A percentile compares a stretch with the other conserved stretches of the same genome.
phyloP scores from a whole-genome alignment of 2,113 vertebrate species.

The Apaloderma vittatum region DNA sequence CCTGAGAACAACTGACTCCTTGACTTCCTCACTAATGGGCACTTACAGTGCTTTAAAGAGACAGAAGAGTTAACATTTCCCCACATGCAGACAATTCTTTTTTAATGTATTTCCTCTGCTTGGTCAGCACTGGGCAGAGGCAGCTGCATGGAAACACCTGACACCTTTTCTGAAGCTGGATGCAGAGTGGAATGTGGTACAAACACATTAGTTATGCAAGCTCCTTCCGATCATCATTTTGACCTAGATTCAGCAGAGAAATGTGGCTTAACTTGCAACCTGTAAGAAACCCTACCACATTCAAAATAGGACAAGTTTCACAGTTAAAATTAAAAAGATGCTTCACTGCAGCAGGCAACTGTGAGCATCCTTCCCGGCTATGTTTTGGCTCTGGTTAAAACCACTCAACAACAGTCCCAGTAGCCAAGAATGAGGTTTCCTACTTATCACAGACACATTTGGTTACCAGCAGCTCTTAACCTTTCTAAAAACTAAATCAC shows the following conservation, averaged over 20 bases:
- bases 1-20: conserved; percentile 23
- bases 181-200: background rate
- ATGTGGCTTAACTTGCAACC: background rate
- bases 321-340: background rate
- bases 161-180: background rate
- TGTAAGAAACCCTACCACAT: background rate
- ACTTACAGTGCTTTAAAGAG: conserved; percentile 10
- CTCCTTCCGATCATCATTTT: background rate
- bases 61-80: conserved; percentile 24
- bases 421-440: background rate
- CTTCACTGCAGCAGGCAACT: background rate
- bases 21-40: conserved; percentile 56
- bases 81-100: background rate
- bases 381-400: background rate
- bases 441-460: background rate
- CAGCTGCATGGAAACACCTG: background rate
- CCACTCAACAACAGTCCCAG: background rate
- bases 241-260: background rate
- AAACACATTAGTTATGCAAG: background rate
- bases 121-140: background rate
- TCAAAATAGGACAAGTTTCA: background rate
- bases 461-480: background rate
- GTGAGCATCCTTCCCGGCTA: background rate
- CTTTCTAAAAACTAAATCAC: conserved; percentile 15
- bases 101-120: conserved; percentile 18